These are phyloP conservation scores for Sorex maritimensis DNA, from an alignment of 2,797 vertebrate genomes.

Conservation along the genomic window DNA sequence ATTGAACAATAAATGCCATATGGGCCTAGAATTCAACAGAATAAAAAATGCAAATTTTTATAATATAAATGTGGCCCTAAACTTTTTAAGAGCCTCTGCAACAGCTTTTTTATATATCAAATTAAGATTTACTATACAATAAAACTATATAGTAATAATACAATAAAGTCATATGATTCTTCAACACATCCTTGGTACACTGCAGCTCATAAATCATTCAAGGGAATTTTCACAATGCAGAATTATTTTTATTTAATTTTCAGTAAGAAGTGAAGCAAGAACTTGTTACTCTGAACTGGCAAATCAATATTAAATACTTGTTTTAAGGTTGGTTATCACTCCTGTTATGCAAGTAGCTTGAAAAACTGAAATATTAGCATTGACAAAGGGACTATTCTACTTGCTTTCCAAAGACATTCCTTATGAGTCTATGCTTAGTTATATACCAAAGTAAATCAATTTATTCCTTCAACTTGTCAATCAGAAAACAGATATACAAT, in stretches of 20 bases:
- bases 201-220: slow-evolving; percentile 61
- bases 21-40: slow-evolving; percentile 86
- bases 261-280: slow-evolving; percentile 75
- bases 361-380: slow-evolving; percentile 73
- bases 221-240: slow-evolving; percentile 65
- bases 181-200: slow-evolving; percentile 23
- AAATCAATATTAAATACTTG: slow-evolving; percentile 85
- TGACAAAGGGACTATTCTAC: slow-evolving; percentile 76
- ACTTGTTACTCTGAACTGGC: slow-evolving; percentile 77
- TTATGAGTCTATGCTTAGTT: slow-evolving; percentile 72
- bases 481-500: slow-evolving; percentile 75
- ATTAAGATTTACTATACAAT: slow-evolving; percentile 86
- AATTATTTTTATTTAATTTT: slow-evolving; percentile 84
- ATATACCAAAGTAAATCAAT: slow-evolving; percentile 78
- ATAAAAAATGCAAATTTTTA: slow-evolving; percentile 88
- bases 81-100: slow-evolving; percentile 84
- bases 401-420: slow-evolving; percentile 80
- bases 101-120: slow-evolving; percentile 78
- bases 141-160: slow-evolving; percentile 70
- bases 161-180: slow-evolving; percentile 62
- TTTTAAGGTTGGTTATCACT: slow-evolving; percentile 79
- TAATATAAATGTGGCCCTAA: slow-evolving; percentile 82
- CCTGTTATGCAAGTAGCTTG: slow-evolving; percentile 68
- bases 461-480: slow-evolving; percentile 79
- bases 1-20: slow-evolving; percentile 83